A percentile compares a stretch with the other conserved stretches of the same genome.
These are phyloP conservation scores for Xenus cinereus DNA, from an alignment of 2,113 vertebrate species.

Conservation along the genomic window DNA sequence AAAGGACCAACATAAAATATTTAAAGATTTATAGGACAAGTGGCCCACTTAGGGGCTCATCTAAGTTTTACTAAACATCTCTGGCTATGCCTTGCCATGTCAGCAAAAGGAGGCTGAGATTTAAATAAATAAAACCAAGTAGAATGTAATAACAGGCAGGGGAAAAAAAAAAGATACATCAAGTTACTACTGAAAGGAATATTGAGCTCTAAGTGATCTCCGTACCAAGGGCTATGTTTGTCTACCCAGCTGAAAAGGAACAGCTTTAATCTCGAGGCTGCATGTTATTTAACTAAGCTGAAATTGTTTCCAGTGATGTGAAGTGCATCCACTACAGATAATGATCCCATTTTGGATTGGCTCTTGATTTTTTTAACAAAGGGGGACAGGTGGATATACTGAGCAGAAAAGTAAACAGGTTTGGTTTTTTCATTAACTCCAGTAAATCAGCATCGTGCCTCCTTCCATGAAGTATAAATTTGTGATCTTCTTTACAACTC, in stretches of 20 bases:
- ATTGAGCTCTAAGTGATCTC: constrained; percentile 48
- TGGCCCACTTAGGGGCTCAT: constrained; percentile 64
- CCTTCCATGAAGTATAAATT: neutral
- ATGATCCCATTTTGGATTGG: constrained; percentile 6
- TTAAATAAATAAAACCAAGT: constrained; percentile 68
- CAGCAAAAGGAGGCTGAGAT: constrained; percentile 64
- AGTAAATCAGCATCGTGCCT: neutral
- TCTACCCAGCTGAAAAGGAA: constrained; percentile 37
- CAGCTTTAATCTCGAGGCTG: constrained; percentile 43
- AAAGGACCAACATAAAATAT: constrained; percentile 52
- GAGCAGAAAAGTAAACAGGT: neutral
- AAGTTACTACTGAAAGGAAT: constrained; percentile 49
- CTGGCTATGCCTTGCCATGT: constrained; percentile 62
- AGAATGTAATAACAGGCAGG: constrained; percentile 32
- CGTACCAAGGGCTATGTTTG: neutral
- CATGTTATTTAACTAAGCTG: constrained; percentile 53
- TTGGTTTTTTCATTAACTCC: neutral
- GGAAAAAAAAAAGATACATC: neutral
- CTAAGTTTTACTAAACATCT: constrained; percentile 69
- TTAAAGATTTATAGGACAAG: constrained; percentile 74
- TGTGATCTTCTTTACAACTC: neutral
- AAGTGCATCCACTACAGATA: constrained; percentile 35
- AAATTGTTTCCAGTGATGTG: constrained; percentile 29
- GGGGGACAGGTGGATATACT: constrained; percentile 15
- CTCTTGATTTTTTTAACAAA: constrained; percentile 30